Conservation (phyloP, 2,888 invertebrate genomes). For the Tribolium freemani region DNA sequence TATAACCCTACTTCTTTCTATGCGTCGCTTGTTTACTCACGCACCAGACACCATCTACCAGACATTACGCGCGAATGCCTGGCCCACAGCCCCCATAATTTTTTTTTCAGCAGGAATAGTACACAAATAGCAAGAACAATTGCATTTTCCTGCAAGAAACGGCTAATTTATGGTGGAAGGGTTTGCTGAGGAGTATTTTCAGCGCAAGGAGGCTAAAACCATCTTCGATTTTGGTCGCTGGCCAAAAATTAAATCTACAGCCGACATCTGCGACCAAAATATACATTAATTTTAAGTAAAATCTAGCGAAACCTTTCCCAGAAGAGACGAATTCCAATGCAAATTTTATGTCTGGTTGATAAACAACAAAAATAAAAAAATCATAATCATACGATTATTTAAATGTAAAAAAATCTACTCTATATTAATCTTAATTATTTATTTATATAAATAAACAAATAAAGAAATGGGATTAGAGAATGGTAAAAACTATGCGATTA, state of each 20-base stretch:
- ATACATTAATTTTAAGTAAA: neutral
- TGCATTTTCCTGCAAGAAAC: neutral
- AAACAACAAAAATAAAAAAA: too few relatives aligned
- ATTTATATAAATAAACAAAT: too few relatives aligned
- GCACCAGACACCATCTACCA: slow-evolving; percentile 50
- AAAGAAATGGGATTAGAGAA: too few relatives aligned
- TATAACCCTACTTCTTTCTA: slow-evolving; percentile 46
- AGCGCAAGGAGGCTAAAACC: neutral
- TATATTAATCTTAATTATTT: too few relatives aligned
- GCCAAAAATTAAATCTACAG: neutral
- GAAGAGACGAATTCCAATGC: neutral
- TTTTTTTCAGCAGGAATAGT: too few relatives aligned
- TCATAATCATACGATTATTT: too few relatives aligned
- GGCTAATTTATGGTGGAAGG: neutral
- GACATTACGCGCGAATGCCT: slow-evolving; percentile 48
- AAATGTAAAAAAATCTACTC: too few relatives aligned
- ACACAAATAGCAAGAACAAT: neutral
- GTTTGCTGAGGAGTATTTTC: neutral
- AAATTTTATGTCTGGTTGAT: too few relatives aligned
- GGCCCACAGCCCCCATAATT: neutral
- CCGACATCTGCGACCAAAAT: neutral
- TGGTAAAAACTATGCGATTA: too few relatives aligned
- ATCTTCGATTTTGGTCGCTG: neutral
- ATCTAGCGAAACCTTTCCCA: neutral
- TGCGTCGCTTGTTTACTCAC: slow-evolving; percentile 49